phyloP scores from a whole-genome alignment of 2,888 invertebrate genomes.

The Tipula confusa region DNA sequence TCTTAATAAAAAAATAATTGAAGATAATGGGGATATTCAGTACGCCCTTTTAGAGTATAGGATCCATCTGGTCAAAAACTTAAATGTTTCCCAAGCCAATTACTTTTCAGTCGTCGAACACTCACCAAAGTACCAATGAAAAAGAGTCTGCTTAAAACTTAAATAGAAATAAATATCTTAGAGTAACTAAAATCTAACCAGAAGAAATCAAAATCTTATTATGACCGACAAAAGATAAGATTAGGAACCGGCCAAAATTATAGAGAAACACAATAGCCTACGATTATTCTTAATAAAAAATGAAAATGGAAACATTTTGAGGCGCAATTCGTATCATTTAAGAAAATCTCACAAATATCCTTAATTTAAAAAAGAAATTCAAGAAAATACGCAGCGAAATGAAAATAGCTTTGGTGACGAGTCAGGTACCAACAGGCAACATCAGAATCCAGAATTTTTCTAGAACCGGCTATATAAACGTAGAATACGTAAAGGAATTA shows the following conservation, averaged over 20 bases:
- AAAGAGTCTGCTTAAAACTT: no score
- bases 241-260: neutral
- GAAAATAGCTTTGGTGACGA: no score
- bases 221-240: neutral
- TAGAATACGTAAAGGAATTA: no score
- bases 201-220: neutral
- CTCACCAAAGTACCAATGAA: neutral
- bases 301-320: neutral
- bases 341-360: neutral
- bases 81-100: neutral
- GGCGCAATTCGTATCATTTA: neutral
- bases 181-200: no score
- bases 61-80: neutral
- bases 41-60: neutral
- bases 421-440: no score
- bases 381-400: no score
- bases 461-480: no score
- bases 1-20: conserved; percentile 33
- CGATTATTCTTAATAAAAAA: no score
- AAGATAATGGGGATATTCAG: neutral
- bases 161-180: no score
- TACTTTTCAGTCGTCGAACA: neutral
- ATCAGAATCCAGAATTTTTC: no score
- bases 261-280: no score
- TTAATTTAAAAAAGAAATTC: no score